Evolutionary conservation across 2,888 invertebrate species (phyloP).

Genomic region (Alentia gelatinosa): DNA sequence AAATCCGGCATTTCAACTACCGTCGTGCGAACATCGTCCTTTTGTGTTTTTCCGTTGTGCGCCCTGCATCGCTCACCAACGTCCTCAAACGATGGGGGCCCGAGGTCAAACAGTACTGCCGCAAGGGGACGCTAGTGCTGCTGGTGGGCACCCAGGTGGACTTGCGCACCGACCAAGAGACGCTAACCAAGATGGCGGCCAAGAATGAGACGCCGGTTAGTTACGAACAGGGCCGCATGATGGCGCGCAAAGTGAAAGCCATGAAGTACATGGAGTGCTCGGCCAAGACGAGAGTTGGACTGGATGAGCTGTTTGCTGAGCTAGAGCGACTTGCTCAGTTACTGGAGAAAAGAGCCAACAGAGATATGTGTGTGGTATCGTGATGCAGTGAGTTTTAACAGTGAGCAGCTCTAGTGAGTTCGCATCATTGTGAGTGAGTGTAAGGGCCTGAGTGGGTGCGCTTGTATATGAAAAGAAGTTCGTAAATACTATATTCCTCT

Average conservation of each 20-base stretch:
- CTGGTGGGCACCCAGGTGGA: neutral
- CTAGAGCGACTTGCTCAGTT: neutral
- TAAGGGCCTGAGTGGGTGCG: too few relatives aligned
- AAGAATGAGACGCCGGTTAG: neutral
- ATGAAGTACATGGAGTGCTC: conserved; percentile 41
- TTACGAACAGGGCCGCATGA: neutral
- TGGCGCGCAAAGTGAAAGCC: conserved; percentile 18
- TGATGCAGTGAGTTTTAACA: too few relatives aligned
- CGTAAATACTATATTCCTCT: too few relatives aligned
- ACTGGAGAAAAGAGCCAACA: neutral
- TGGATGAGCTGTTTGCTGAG: conserved; percentile 11
- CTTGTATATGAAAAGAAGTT: too few relatives aligned
- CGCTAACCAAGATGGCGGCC: neutral
- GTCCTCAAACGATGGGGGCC: neutral
- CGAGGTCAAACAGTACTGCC: neutral
- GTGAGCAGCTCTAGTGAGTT: too few relatives aligned
- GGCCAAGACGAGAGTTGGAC: neutral
- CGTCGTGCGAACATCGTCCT: neutral
- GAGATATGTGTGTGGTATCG: neutral
- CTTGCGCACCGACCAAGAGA: neutral
- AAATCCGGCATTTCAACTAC: conserved; percentile 31
- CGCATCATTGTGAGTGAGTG: too few relatives aligned
- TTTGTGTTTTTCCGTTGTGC: conserved; percentile 5
- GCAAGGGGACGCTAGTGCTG: neutral
- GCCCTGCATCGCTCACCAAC: neutral